Percentiles rank a stretch among this genome's conserved stretches.
phyloP scores from a whole-genome alignment of 2,888 invertebrate genomes.

The Acanthosoma haemorrhoidale region DNA sequence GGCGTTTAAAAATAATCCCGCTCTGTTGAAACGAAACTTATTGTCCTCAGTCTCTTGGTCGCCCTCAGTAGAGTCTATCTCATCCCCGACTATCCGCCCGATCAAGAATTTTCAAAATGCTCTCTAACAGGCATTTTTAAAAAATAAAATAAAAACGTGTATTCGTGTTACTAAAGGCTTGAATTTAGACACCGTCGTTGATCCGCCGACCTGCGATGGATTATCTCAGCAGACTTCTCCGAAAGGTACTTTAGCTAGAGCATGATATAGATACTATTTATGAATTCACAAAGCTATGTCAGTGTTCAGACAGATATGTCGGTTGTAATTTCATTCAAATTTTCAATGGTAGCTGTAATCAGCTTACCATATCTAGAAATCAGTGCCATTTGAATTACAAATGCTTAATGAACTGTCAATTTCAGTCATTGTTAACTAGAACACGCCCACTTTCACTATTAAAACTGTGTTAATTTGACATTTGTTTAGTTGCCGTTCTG shows the following conservation, averaged over 20 bases:
- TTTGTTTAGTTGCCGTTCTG: no score
- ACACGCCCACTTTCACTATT: no score
- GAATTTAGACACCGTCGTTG: background rate
- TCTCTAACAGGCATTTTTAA: no score
- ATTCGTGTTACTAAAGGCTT: no score
- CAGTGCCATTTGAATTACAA: no score
- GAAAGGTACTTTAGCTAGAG: background rate
- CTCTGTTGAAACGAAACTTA: conserved; percentile 5
- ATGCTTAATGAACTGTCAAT: no score
- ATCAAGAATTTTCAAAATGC: background rate
- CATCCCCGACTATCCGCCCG: background rate
- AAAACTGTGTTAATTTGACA: no score
- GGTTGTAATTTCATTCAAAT: background rate
- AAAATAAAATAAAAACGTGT: no score
- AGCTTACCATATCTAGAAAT: no score
- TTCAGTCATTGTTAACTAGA: no score
- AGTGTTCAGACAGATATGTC: background rate
- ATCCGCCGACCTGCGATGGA: background rate
- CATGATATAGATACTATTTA: background rate
- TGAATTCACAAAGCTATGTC: background rate
- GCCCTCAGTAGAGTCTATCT: background rate
- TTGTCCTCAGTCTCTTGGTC: background rate
- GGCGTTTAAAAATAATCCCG: conserved; percentile 3
- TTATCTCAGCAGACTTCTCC: conserved; percentile 5
- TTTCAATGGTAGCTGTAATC: no score